phyloP scores from a whole-genome alignment of 2,888 invertebrate species.

The Isoperla grammatica region DNA sequence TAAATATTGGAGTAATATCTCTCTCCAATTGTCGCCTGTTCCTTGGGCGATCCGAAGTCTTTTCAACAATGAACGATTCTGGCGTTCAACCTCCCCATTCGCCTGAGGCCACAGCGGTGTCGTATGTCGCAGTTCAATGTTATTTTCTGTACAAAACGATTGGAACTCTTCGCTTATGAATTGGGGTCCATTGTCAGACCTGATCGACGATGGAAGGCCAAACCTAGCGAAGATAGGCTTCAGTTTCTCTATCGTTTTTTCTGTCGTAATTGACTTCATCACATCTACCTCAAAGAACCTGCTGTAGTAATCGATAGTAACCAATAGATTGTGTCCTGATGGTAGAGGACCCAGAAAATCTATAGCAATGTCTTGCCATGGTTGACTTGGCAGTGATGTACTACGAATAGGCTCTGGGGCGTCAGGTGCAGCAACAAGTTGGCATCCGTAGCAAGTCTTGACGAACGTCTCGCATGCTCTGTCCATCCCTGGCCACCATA shows the following conservation, averaged over 20 bases:
- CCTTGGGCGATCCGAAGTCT: slow-evolving; percentile 30
- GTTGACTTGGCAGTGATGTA: not conserved
- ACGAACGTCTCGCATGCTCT: not conserved
- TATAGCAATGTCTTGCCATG: slow-evolving; percentile 1
- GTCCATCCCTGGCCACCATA: slow-evolving; percentile 22
- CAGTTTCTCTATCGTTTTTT: slow-evolving; percentile 28
- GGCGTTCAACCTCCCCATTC: slow-evolving; percentile 34
- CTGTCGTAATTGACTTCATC: slow-evolving; percentile 16
- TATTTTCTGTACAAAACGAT: slow-evolving; percentile 26
- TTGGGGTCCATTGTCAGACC: slow-evolving; percentile 32
- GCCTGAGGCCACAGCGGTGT: slow-evolving; percentile 28
- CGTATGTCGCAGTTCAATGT: slow-evolving; percentile 25
- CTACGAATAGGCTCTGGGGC: slow-evolving; percentile 29
- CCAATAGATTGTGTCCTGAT: not conserved
- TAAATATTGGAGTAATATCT: slow-evolving; percentile 30
- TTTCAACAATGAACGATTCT: slow-evolving; percentile 35
- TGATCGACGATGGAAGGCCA: slow-evolving; percentile 30
- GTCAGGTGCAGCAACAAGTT: slow-evolving; percentile 27
- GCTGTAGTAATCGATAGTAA: slow-evolving; percentile 2
- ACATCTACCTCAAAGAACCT: slow-evolving; percentile 6
- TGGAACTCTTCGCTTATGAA: slow-evolving; percentile 25
- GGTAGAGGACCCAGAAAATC: slow-evolving; percentile 1
- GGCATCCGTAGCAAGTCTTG: slow-evolving; percentile 14
- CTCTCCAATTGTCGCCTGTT: slow-evolving; percentile 29
- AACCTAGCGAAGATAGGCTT: slow-evolving; percentile 33